Base-by-base conservation (phyloP, 30 jellyfish, hydroid and myxozoan species). In the Hydractinia echinata region DNA sequence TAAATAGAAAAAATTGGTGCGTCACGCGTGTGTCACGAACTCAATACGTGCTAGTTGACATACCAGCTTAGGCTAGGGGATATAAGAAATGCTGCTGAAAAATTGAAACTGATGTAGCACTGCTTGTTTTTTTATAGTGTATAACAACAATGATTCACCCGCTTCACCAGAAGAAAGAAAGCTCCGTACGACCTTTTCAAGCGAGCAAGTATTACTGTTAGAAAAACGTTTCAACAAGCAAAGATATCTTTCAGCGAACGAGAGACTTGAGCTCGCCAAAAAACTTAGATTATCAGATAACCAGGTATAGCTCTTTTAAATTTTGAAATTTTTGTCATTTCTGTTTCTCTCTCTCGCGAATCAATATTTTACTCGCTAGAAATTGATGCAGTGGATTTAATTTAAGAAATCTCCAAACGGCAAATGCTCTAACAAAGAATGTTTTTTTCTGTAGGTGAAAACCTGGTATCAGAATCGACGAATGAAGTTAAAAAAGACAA, bases 401-500 rank as follows among this genome's bases (percentile, higher is more conserved):
- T 13, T 67, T 21, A 1, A 67, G 4, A 67, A 15, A n/a, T n/a
- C n/a, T n/a, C n/a, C 76, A 10, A 11, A 49, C 4, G 51, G 13
- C 18, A 15, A 50, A 5, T 20, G 16, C 15, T 72, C 15, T 11
- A 72, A 72, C 4, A 20, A 20, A 0, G 53, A 30, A 9, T 30
- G 3, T 74, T 50, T 18, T 64, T 64, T 7, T 6, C 74, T 30
- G 44, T 16, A 77, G 85, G 85, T 77, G 55, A 82, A 82, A 67
- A 82, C 89, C 55, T 82, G 89, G 89, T 82, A 58, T 55, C 89
- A 82, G 71, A 82, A 82, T 53, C 86, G 89, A 4, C 82, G 89
- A 82, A 82, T 68, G 82, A 82, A 82, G 53, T 71, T 69, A 61
- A 82, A 82, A n/a, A 56, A 55, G 86, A 18, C 85, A 82, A 14